A percentile compares a stretch with the other conserved stretches of the same genome.
Evolutionary conservation across 2,113 vertebrate species (phyloP).

Genomic region (Mustela lutreola): DNA sequence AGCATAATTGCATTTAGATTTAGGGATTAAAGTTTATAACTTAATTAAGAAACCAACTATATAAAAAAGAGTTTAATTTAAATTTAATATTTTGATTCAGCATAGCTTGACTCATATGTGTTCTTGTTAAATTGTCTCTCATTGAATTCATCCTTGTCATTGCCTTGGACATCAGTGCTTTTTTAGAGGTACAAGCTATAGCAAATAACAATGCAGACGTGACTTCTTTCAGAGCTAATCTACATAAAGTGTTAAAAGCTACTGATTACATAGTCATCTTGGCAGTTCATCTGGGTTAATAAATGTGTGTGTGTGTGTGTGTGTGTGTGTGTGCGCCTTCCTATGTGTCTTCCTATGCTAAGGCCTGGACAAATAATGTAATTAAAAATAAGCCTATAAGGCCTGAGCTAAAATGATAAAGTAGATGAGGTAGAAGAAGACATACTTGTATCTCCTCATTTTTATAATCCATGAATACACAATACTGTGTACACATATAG

Average conservation of each 20-base stretch:
- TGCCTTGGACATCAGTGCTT: slow-evolving; percentile 35
- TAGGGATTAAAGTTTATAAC: slow-evolving; percentile 62
- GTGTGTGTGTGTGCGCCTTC: background rate
- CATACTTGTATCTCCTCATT: background rate
- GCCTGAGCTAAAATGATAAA: background rate
- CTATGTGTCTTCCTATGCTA: background rate
- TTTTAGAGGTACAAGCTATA: slow-evolving; percentile 12
- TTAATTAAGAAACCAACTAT: slow-evolving; percentile 63
- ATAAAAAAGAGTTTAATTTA: slow-evolving; percentile 66
- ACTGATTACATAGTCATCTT: background rate
- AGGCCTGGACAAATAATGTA: background rate
- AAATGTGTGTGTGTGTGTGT: background rate
- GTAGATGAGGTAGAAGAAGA: background rate
- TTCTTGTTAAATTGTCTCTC: slow-evolving; percentile 52
- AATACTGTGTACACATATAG: background rate
- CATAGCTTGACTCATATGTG: background rate
- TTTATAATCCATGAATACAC: background rate
- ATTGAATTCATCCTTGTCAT: slow-evolving; percentile 59
- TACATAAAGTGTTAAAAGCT: background rate
- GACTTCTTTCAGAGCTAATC: background rate
- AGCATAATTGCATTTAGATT: slow-evolving; percentile 69
- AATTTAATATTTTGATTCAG: slow-evolving; percentile 68
- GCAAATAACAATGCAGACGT: background rate
- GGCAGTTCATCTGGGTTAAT: slow-evolving; percentile 21
- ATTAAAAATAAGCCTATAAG: background rate